Evolutionary conservation across 1,140 invertebrate genomes (phyloP), one percentile per base, ranked within the genome.

Genomic region (Papilio xuthus): DNA sequence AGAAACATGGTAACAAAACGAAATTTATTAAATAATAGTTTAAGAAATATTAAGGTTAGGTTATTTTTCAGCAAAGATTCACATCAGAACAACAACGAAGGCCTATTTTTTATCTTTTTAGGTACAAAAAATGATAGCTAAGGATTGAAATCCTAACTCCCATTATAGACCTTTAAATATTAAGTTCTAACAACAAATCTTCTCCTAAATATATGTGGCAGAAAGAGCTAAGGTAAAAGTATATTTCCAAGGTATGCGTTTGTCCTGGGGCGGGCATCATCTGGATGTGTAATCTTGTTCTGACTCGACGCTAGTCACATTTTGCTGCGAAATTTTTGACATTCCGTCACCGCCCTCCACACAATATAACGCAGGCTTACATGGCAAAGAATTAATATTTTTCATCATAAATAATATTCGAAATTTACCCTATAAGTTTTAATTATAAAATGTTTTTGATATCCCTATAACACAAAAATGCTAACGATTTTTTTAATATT

Each of bases 271-370:
- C 83, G 79, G 4, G 50, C 69, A 50, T 80, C 69, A 80, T 81
- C 81, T 80, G 74, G 75, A 74, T 53, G 74, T 82, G 77, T 82
- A 80, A 81, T 80, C 81, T 81, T 56, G 79, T 72, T 80, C 81
- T 81, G 67, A 83, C 67, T 78, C 69, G 78, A 79, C 82, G 73
- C 86, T 87, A 87, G 89, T 88, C 86, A 87, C 87, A 89, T 88
- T 86, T 85, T 77, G 78, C 78, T 84, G 86, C 84, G 73, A 87
- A 89, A 91, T 91, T 90, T 92, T 92, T 92, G 88, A 90, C 91
- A 92, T 92, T 88, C 90, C 89, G 87, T 89, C 89, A 89, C 87
- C 90, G 88, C 90, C 88, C 86, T 86, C 81, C 13, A 79, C 78
- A 73, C 79, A 78, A 79, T 79, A 73, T 82, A 77, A 74, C 78